phyloP scores from a whole-genome alignment of 2,888 invertebrate species.

The Pristionchus entomophagus region DNA sequence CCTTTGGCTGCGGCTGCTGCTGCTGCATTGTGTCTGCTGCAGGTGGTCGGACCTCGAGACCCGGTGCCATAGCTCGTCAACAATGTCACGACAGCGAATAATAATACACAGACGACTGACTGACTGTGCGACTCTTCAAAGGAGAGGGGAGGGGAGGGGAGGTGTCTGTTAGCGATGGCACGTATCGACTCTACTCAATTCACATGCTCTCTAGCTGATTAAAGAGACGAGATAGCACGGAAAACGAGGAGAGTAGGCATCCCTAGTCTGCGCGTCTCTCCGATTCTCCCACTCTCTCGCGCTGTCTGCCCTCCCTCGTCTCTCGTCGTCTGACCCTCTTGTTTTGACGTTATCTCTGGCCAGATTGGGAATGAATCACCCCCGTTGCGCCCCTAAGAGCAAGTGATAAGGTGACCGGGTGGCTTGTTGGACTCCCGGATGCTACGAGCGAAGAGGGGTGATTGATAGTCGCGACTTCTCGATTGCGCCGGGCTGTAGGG shows the following conservation, averaged over 20 bases:
- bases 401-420: constrained; percentile 3
- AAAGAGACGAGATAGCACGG: too few relatives aligned
- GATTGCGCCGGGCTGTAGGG: too few relatives aligned
- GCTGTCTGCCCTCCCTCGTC: neutral
- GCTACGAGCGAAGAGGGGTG: too few relatives aligned
- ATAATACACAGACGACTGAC: neutral
- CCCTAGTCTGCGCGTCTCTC: too few relatives aligned
- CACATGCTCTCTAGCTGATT: too few relatives aligned
- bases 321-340: neutral
- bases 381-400: neutral
- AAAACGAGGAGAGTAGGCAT: too few relatives aligned
- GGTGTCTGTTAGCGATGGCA: neutral
- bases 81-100: neutral
- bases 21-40: neutral
- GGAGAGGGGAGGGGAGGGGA: neutral
- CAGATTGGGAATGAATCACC: neutral
- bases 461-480: neutral
- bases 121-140: neutral
- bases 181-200: too few relatives aligned
- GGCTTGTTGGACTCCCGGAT: neutral
- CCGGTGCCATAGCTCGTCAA: neutral
- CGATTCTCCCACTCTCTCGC: too few relatives aligned
- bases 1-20: neutral
- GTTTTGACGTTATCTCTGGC: neutral
- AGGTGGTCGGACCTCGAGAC: neutral